These are phyloP conservation scores for Hydriomena furcata DNA, from an alignment of 2,888 invertebrate species.

Conservation along the genomic window DNA sequence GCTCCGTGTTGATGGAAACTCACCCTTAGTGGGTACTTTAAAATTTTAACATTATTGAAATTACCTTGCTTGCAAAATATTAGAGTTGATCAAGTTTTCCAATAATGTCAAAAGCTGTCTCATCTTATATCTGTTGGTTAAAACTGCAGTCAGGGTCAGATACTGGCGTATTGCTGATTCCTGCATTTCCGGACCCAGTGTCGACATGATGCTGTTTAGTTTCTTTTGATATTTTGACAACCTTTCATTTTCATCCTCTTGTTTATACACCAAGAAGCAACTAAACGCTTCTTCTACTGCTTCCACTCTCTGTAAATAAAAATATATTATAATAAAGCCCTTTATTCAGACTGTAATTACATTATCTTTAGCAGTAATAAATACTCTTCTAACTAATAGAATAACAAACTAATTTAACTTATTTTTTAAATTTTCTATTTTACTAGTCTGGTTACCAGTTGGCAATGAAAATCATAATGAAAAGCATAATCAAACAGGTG, in stretches of 20 bases:
- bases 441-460: too few relatives aligned
- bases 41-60: too few relatives aligned
- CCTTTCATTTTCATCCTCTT: conserved; percentile 87
- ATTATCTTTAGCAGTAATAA: too few relatives aligned
- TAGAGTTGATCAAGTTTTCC: conserved; percentile 88
- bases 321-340: too few relatives aligned
- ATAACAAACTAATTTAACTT: too few relatives aligned
- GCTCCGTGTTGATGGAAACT: too few relatives aligned
- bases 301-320: conserved; percentile 86
- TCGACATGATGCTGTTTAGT: conserved; percentile 86
- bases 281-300: conserved; percentile 95
- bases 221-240: conserved; percentile 87
- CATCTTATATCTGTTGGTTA: conserved; percentile 89
- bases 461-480: too few relatives aligned
- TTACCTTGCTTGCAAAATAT: conserved; percentile 90
- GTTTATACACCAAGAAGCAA: conserved; percentile 91
- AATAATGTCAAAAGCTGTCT: conserved; percentile 89
- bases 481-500: too few relatives aligned
- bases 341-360: too few relatives aligned
- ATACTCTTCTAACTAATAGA: too few relatives aligned
- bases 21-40: too few relatives aligned
- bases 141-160: conserved; percentile 87
- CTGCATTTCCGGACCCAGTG: conserved; percentile 87
- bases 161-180: conserved; percentile 90
- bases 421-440: too few relatives aligned